Evolutionary conservation across 2,113 vertebrate genomes (phyloP).

Genomic region (Gallinago paraguaiae): DNA sequence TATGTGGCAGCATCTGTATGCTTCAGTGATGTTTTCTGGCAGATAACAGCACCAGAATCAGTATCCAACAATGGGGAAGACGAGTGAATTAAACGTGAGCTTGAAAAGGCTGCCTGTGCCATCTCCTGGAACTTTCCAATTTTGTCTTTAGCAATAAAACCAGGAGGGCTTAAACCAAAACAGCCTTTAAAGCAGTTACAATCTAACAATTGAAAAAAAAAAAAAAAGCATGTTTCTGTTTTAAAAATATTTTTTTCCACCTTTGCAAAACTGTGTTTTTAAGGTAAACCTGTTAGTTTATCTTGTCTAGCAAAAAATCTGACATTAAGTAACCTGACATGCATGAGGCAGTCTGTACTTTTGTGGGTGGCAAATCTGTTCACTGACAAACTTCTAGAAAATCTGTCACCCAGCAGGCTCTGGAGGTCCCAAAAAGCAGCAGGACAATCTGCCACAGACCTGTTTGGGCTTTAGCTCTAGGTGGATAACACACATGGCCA

Average conservation of each 20-base stretch:
- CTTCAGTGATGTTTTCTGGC: neutral
- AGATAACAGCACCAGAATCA: neutral
- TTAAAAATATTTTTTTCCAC: neutral
- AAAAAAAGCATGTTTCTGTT: neutral
- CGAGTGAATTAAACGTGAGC: neutral
- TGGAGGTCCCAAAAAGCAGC: constrained; percentile 38
- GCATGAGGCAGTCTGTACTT: constrained; percentile 27
- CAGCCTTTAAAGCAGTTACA: neutral
- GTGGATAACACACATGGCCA: neutral
- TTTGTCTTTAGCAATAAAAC: neutral
- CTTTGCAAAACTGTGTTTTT: neutral
- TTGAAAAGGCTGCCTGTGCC: neutral
- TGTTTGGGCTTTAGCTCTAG: constrained; percentile 2
- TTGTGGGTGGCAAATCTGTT: constrained; percentile 58
- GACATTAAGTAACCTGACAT: neutral
- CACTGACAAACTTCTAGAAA: constrained; percentile 51
- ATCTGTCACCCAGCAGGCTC: constrained; percentile 48
- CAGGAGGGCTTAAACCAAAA: neutral
- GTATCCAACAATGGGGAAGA: neutral
- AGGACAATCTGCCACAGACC: constrained; percentile 61
- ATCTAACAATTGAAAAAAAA: neutral
- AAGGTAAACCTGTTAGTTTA: constrained; percentile 3
- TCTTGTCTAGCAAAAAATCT: neutral
- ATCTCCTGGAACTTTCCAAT: neutral
- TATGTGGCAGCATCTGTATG: neutral